Conservation (phyloP, 2,797 vertebrate species). For the Pagetopsis macropterus region DNA sequence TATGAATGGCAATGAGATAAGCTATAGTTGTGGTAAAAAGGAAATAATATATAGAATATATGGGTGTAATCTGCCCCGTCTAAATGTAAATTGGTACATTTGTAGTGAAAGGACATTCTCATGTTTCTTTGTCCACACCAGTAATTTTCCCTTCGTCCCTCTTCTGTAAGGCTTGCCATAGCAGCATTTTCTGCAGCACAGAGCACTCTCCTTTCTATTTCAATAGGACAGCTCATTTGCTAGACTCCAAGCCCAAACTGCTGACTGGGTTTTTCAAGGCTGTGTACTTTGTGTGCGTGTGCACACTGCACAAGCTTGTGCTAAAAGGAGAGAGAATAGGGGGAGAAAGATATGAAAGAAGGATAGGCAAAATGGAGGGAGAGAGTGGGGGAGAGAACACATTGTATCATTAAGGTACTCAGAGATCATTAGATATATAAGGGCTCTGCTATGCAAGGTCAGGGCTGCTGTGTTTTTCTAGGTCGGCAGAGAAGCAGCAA, state of each 20-base stretch:
- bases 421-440: constrained; percentile 86
- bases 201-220: constrained; percentile 86
- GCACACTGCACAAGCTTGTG: constrained; percentile 61
- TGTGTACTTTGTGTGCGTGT: constrained; percentile 68
- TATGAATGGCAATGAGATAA: constrained; percentile 74
- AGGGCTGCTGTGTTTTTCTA: constrained; percentile 79
- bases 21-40: constrained; percentile 38
- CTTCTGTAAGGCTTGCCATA: constrained; percentile 80
- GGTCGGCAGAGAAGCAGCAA: constrained; percentile 74
- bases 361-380: constrained; percentile 65
- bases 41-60: constrained; percentile 63
- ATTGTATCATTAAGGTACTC: constrained; percentile 83
- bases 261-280: constrained; percentile 85
- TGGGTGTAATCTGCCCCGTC: constrained; percentile 78
- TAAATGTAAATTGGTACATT: constrained; percentile 85
- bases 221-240: constrained; percentile 91
- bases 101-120: constrained; percentile 83
- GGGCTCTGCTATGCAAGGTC: constrained; percentile 82
- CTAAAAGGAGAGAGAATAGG: constrained; percentile 59
- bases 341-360: constrained; percentile 59
- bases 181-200: constrained; percentile 85
- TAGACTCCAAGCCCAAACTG: constrained; percentile 85
- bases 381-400: constrained; percentile 70
- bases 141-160: constrained; percentile 81
- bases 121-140: constrained; percentile 86